Evolutionary conservation across 1,140 invertebrate genomes (phyloP).

Genomic region (Meloidogyne chitwoodi): DNA sequence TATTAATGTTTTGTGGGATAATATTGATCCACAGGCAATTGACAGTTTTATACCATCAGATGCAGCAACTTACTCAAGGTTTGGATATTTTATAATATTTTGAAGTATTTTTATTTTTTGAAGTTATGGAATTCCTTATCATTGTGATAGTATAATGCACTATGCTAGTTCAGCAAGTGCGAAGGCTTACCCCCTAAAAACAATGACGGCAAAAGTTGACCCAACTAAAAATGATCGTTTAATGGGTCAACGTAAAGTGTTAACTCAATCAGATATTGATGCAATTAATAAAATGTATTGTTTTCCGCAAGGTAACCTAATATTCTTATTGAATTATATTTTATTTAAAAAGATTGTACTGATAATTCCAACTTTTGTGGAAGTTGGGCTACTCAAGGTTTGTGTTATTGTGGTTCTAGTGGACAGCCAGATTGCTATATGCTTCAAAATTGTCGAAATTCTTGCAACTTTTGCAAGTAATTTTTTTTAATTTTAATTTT

Average conservation of each 20-base stretch:
- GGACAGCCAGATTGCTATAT: slow-evolving; percentile 20
- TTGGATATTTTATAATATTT: slow-evolving; percentile 15
- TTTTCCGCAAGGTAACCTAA: slow-evolving; percentile 7
- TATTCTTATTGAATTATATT: too few relatives aligned
- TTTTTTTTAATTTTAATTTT: neutral
- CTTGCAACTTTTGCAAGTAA: slow-evolving; percentile 21
- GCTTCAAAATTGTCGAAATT: slow-evolving; percentile 22
- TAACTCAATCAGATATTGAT: slow-evolving; percentile 37
- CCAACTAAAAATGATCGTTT: slow-evolving; percentile 33
- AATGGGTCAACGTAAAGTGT: slow-evolving; percentile 48
- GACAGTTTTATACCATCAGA: slow-evolving; percentile 45
- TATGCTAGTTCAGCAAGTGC: slow-evolving; percentile 31
- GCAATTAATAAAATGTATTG: slow-evolving; percentile 54
- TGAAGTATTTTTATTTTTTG: neutral
- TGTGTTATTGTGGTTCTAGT: slow-evolving; percentile 2
- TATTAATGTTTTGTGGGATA: slow-evolving; percentile 63
- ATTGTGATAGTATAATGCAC: slow-evolving; percentile 51
- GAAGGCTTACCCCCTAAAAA: slow-evolving; percentile 24
- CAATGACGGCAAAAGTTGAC: slow-evolving; percentile 49
- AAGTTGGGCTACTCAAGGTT: neutral
- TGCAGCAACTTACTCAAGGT: slow-evolving; percentile 48
- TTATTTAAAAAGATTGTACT: neutral
- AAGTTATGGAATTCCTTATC: slow-evolving; percentile 47
- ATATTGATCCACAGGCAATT: slow-evolving; percentile 62
- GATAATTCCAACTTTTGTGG: neutral